Conservation (phyloP, 1,140 invertebrate species). For the Chionoecetes opilio region DNA sequence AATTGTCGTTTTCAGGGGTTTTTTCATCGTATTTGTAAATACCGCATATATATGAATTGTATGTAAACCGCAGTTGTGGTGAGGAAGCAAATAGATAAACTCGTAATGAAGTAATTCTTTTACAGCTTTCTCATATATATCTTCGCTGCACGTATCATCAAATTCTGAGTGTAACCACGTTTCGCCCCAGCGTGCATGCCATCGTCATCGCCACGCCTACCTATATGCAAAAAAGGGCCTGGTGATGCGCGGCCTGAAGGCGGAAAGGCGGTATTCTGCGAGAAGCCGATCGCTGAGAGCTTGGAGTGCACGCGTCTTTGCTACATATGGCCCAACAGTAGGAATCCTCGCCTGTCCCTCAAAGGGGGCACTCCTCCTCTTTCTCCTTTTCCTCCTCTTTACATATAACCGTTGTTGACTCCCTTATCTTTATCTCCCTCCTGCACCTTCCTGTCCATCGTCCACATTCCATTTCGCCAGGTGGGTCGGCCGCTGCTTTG, state of each 20-base stretch:
- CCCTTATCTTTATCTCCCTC: too few relatives aligned
- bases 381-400: neutral
- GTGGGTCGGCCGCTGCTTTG: slow-evolving; percentile 86
- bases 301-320: slow-evolving; percentile 85
- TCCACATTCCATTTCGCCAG: too few relatives aligned
- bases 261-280: slow-evolving; percentile 88
- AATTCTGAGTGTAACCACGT: neutral
- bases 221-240: slow-evolving; percentile 87
- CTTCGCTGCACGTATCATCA: too few relatives aligned
- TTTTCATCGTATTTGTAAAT: too few relatives aligned
- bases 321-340: slow-evolving; percentile 86
- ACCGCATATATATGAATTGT: too few relatives aligned
- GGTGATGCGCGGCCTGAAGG: slow-evolving; percentile 86
- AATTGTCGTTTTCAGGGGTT: too few relatives aligned
- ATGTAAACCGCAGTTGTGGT: too few relatives aligned
- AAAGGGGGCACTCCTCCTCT: neutral
- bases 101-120: too few relatives aligned
- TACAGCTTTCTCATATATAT: too few relatives aligned
- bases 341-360: slow-evolving; percentile 77
- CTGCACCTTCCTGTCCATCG: too few relatives aligned
- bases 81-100: too few relatives aligned
- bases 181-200: slow-evolving; percentile 84
- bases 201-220: slow-evolving; percentile 87
- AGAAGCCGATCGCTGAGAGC: slow-evolving; percentile 89
- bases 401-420: neutral